phyloP scores from a whole-genome alignment of 1,140 invertebrate genomes.

The Ctenoplectra terminalis region DNA sequence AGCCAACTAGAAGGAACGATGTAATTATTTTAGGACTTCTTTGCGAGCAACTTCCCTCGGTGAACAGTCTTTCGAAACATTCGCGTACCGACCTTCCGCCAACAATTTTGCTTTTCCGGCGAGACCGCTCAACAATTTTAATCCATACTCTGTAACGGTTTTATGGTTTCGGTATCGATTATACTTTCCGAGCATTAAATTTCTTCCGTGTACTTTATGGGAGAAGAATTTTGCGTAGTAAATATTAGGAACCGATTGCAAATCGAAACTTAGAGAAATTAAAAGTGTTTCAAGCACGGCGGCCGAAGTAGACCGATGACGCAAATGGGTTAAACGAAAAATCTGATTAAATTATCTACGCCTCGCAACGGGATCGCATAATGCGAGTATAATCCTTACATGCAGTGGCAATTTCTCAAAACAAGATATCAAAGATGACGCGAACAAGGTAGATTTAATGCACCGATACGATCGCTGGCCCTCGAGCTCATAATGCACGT shows the following conservation, averaged over 20 bases:
- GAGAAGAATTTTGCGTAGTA: too few species aligned
- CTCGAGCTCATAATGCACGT: background rate
- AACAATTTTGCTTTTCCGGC: background rate
- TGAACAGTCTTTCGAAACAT: background rate
- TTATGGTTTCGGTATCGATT: too few species aligned
- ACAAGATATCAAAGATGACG: background rate
- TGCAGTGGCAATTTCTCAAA: background rate
- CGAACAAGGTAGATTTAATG: background rate
- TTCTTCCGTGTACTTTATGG: too few species aligned
- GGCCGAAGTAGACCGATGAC: too few species aligned
- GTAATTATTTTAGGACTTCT: conserved; percentile 22
- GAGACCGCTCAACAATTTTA: too few species aligned
- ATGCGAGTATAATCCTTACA: background rate
- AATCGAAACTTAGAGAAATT: too few species aligned
- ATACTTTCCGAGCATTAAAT: too few species aligned
- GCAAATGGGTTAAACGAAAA: background rate
- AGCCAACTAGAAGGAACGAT: conserved; percentile 11
- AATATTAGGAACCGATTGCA: too few species aligned
- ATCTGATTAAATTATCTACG: conserved; percentile 2
- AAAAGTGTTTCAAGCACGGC: background rate
- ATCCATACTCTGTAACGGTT: too few species aligned
- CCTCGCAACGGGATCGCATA: background rate
- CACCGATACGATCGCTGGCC: background rate
- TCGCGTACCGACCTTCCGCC: background rate
- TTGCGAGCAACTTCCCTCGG: background rate